Base-by-base conservation (phyloP, 2,113 vertebrate species). In the Ia io region DNA sequence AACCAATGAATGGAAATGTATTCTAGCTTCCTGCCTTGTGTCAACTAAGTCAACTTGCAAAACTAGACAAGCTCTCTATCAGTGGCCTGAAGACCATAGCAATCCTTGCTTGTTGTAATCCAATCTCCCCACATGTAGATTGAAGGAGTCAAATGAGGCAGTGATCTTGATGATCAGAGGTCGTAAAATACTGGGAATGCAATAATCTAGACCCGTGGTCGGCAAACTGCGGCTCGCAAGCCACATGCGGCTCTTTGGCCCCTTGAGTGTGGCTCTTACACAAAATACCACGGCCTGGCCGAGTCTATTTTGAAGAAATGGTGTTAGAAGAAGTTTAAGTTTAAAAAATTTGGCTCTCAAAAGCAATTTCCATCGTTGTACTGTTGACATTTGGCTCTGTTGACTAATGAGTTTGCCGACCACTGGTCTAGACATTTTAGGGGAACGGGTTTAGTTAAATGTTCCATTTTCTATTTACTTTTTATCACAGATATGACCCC, bases 1-100 rank as follows among this genome's bases (percentile, higher is more conserved):
- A 92, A 95, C 53, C 61, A 96, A 93, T 97, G 59, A 93, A 97
- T 88, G 92, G 20, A 97, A 96, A 97, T 96, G 44, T 98, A 97
- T 97, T 98, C 90, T 77, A 86, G 18, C n/a, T 93, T 98, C 96
- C 80, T 97, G 30, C 13, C 40, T 77, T 23, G 0, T 90, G 67
- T 95, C 83, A 94, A 7, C 13, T 37, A 61, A 77, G 89, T 35
- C 93, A 80, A 56, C 95, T 76, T 91, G 63, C 78, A 73, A 96
- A 95, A 95, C 83, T 95, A 70, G 76, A 91, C 32, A 56, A 96
- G 70, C 86, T n/a, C 59, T 30, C 35, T 47, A 53, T 67, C 25
- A 16, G 77, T n/a, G 18, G 0, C 8, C 32, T 90, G 67, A 95
- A 98, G 96, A 97, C 59, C 42, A 77, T 40, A 79, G 16, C 40